Conservation (phyloP, 2,797 vertebrate species). For the Scyliorhinus canicula region DNA sequence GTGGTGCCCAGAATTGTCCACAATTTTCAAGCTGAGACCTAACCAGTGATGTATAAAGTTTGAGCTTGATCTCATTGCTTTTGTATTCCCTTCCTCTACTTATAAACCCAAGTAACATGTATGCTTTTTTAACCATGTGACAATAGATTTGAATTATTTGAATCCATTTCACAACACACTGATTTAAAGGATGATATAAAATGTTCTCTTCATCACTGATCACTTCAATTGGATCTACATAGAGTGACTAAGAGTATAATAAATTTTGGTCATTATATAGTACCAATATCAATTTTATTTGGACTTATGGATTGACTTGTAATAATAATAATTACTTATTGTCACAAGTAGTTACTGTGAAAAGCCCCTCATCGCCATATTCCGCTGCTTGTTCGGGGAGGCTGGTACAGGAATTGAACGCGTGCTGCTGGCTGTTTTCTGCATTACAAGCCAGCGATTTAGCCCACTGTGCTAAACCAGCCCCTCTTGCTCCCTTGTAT, state of each 20-base stretch:
- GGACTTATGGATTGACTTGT: neutral
- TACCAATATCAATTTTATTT: neutral
- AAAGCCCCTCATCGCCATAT: too few relatives aligned
- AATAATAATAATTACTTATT: too few relatives aligned
- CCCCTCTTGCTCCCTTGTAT: too few relatives aligned
- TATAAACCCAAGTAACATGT: neutral
- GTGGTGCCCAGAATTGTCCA: neutral
- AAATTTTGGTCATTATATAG: neutral
- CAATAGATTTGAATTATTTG: neutral
- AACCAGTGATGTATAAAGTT: neutral
- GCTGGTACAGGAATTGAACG: too few relatives aligned
- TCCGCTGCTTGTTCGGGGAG: too few relatives aligned
- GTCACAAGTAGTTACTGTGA: too few relatives aligned
- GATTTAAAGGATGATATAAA: neutral
- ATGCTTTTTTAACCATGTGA: neutral
- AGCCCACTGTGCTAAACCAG: too few relatives aligned
- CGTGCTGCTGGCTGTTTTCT: too few relatives aligned
- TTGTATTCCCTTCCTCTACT: neutral
- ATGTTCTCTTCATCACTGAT: neutral
- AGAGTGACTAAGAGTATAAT: neutral
- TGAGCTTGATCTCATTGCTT: neutral
- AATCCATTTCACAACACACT: neutral
- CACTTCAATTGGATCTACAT: neutral
- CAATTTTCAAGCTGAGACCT: neutral
- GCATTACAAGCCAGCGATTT: too few relatives aligned